A percentile compares a stretch with the other conserved stretches of the same genome.
Conservation (phyloP, 2,797 vertebrate genomes). For the Lophotriccus pileatus region DNA sequence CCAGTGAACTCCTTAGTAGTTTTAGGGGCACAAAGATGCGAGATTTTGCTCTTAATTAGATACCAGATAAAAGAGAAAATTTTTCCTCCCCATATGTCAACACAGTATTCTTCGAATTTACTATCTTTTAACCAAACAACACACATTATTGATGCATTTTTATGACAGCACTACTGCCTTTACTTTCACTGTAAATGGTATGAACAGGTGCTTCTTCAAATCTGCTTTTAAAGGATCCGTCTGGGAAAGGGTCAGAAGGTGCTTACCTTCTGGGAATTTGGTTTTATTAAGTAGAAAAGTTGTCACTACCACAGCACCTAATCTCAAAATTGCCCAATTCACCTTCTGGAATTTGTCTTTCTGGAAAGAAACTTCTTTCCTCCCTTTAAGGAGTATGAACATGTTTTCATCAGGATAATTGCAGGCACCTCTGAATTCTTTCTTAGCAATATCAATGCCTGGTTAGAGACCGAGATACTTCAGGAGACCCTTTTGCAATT, state of each 20-base stretch:
- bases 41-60: slow-evolving; percentile 16
- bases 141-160: slow-evolving; percentile 22
- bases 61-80: not conserved
- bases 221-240: not conserved
- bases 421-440: not conserved
- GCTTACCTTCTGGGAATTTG: not conserved
- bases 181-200: not conserved
- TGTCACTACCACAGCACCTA: not conserved
- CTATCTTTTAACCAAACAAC: slow-evolving; percentile 5
- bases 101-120: slow-evolving; percentile 16
- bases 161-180: not conserved
- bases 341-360: slow-evolving; percentile 11
- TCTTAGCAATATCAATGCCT: not conserved
- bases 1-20: not conserved
- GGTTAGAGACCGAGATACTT: not conserved
- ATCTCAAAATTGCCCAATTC: slow-evolving; percentile 17
- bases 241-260: slow-evolving; percentile 27
- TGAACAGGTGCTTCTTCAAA: slow-evolving; percentile 36
- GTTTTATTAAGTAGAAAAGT: not conserved
- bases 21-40: not conserved
- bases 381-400: not conserved
- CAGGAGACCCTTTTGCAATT: not conserved
- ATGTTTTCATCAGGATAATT: not conserved
- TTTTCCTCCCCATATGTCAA: not conserved
- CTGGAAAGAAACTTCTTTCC: not conserved